Base-by-base conservation (phyloP, 2,888 invertebrate genomes). In the Drosophila mettleri region DNA sequence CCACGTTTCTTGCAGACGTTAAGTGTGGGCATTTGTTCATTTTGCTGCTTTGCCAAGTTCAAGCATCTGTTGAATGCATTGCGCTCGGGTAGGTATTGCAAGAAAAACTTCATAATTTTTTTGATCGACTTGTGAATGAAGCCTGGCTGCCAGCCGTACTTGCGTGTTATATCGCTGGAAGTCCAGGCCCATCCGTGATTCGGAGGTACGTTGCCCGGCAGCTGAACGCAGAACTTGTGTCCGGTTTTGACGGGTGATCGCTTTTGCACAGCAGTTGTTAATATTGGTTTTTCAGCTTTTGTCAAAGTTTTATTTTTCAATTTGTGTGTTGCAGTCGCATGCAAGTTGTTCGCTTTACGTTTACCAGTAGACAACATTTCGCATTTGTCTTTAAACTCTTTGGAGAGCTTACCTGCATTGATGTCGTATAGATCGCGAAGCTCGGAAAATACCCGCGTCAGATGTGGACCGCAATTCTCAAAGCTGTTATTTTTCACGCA, bases 121-220 rank as follows among this genome's bases (percentile, higher is more conserved):
- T 90, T 86, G 6, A 92, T 90, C 1, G 90, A 80, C 9, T 88
- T 89, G 1, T 82, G 76, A 51, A 92, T 88, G 8, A 86, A 86
- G 0, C 92, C 92, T 0, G 92, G 92, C 6, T 83, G 88, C 92
- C 92, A 92, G 9, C 91, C 92, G 6, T 82, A 64, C 2, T 78
- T 72, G 4, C 73, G 69, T 0, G 86, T 86, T n/a, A 68, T 61
- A 0, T 69, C 52, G 22, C 86, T 71, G 1, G 73, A 46, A 8
- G 79, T 94, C 95, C 95, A 95, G 18, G 94, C 88, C 95, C 95
- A 95, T 0, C 95, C 95, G 94, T 95, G 95, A 18, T 93, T 90
- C 0, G 93, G 91, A 0, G 95, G 95, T 0, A 95, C 95, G 1
- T 92, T 6, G 1, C 18, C 51, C 0, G 49, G 10, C 6, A 46